Base-by-base conservation (phyloP, 2,888 invertebrate genomes). In the Chaetogeoica ovagalla region DNA sequence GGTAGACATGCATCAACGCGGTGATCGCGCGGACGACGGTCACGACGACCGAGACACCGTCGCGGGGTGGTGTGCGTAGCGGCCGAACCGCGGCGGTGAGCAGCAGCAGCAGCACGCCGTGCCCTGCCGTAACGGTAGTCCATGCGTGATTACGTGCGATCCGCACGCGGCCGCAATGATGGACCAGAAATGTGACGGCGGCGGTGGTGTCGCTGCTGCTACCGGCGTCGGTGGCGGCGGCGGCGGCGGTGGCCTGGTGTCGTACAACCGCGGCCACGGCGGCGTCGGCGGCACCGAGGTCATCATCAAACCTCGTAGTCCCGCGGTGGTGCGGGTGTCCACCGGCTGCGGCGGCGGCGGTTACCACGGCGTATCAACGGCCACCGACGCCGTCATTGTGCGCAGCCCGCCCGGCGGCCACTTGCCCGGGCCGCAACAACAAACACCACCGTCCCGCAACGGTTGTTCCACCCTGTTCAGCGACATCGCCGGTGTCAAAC, bases 401-500 rank as follows among this genome's bases (percentile, higher is more conserved):
- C 70, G 79, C 62, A 79, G 79, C 71, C 71, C 79, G n/a, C 21
- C 71, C 0, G 79, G 71, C 63, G 79, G 79, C 55, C 79, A 79
- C 52, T 52, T 79, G 23, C 62, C 77, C 39, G 69, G 52, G 57
- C 17, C 48, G 39, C 71, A 81, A 48, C 82, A 81, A n/a, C 73
- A 71, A n/a, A 73, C 82, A 81, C 84, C 83, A 74, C 81, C 82
- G 65, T 82, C 83, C 63, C 82, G 83, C 82, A 85, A 85, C 84
- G 85, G 85, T 84, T 86, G 87, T 83, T 87, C 87, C 85, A 84
- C 86, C 76, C 84, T 86, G 55, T 86, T 87, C 85, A 85, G 87
- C 85, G 86, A 88, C 19, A 86, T 86, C 73, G 84, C 85, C 52
- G 84, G 83, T 82, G 88, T 85, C 84, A 88, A 87, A 84, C 86